These are phyloP conservation scores for Frankliniella fusca DNA, from an alignment of 2,888 invertebrate species.

Conservation along the genomic window DNA sequence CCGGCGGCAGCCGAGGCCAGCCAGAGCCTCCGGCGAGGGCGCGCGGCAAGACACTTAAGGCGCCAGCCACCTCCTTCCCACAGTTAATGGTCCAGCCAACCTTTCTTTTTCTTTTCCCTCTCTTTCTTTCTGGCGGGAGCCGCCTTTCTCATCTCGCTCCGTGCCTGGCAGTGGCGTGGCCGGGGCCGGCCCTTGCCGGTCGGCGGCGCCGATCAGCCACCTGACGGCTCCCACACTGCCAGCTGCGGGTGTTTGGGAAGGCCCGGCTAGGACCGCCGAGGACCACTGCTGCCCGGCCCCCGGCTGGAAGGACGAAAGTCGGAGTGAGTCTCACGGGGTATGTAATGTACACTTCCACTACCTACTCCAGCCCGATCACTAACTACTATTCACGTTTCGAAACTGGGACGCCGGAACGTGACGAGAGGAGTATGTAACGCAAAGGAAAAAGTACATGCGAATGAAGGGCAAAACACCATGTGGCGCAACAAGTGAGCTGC, in stretches of 20 bases:
- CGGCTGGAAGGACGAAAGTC: too few species aligned
- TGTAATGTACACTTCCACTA: too few species aligned
- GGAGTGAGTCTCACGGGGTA: too few species aligned
- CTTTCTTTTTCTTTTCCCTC: neutral
- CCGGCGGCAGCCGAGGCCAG: neutral
- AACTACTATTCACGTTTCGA: too few species aligned
- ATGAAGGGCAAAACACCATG: too few species aligned
- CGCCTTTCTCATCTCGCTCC: too few species aligned
- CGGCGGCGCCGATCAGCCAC: neutral
- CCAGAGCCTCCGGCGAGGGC: neutral
- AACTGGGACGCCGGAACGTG: too few species aligned
- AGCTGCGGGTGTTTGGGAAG: neutral
- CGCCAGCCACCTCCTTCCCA: neutral
- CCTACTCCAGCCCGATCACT: too few species aligned
- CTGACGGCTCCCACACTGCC: neutral
- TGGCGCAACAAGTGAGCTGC: too few species aligned
- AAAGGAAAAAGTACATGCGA: too few species aligned
- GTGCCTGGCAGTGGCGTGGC: neutral
- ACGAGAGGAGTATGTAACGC: too few species aligned
- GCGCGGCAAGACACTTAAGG: neutral
- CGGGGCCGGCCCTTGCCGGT: neutral
- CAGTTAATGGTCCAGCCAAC: neutral
- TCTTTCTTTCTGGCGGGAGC: neutral
- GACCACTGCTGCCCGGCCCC: neutral
- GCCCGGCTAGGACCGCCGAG: neutral